Percentiles rank a stretch among this genome's conserved stretches.
phyloP scores from a whole-genome alignment of 2,797 vertebrate species.

The Gallirallus australis region DNA sequence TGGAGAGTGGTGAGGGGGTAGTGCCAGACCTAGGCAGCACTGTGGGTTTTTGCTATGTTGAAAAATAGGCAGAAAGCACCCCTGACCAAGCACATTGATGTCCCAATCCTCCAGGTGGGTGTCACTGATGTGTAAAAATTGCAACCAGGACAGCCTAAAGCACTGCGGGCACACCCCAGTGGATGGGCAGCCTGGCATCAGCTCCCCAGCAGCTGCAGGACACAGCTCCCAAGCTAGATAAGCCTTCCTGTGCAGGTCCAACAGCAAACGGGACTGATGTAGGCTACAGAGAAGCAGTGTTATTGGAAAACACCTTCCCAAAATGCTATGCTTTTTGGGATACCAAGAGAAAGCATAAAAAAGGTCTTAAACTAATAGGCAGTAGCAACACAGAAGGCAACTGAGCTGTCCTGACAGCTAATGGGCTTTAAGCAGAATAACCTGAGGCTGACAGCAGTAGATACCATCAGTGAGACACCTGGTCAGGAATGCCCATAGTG shows the following conservation, averaged over 20 bases:
- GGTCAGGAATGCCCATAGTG: not conserved
- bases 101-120: not conserved
- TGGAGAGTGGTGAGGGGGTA: fast-evolving
- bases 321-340: not conserved
- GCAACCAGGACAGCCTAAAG: not conserved
- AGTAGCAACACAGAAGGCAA: not conserved
- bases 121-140: not conserved
- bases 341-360: not conserved
- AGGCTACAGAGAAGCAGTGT: not conserved
- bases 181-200: fast-evolving
- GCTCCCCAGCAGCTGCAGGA: not conserved
- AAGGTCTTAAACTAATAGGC: not conserved
- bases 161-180: not conserved
- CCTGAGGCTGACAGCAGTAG: not conserved
- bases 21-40: not conserved
- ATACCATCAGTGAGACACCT: constrained; percentile 27
- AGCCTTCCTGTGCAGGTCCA: fast-evolving
- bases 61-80: not conserved
- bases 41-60: not conserved
- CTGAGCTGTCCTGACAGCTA: not conserved
- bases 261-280: not conserved
- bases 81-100: not conserved
- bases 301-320: not conserved
- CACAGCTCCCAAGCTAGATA: not conserved
- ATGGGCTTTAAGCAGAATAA: constrained; percentile 32